phyloP scores from a whole-genome alignment of 2,888 invertebrate genomes.

The Drosophila acutilabella region DNA sequence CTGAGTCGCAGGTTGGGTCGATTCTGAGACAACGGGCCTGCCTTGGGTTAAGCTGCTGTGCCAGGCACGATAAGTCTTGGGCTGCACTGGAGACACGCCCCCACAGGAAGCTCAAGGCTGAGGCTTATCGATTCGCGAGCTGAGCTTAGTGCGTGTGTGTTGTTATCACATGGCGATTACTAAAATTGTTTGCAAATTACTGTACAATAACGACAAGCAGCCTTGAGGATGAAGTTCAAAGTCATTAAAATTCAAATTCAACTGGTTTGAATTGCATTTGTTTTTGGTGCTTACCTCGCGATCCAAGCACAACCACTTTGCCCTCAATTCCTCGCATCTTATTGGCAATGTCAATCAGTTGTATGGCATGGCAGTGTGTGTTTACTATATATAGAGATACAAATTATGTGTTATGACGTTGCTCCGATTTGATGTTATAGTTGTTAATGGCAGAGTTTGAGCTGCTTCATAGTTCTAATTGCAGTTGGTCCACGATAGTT shows the following conservation, averaged over 20 bases:
- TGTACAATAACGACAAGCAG: conserved; percentile 1
- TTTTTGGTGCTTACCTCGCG: conserved; percentile 88
- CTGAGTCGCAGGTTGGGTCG: no score
- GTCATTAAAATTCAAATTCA: conserved; percentile 29
- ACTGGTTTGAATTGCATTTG: conserved; percentile 30
- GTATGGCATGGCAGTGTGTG: conserved; percentile 11
- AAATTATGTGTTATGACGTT: conserved; percentile 10
- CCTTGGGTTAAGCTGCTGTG: conserved; percentile 13
- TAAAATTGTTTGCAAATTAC: conserved; percentile 26
- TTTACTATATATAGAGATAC: conserved; percentile 1
- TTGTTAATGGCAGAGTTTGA: conserved; percentile 5
- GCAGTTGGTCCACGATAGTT: conserved; percentile 14
- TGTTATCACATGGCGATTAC: conserved; percentile 35
- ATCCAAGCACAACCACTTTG: conserved; percentile 94
- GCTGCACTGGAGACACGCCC: conserved; percentile 1
- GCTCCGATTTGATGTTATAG: conserved; percentile 3
- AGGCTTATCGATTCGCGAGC: conserved; percentile 58
- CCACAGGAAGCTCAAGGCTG: conserved; percentile 46
- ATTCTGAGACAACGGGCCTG: no score
- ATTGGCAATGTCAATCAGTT: conserved; percentile 41
- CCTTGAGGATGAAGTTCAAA: conserved; percentile 41
- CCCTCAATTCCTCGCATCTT: conserved; percentile 91
- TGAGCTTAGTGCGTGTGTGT: conserved; percentile 5
- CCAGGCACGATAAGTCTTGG: conserved; percentile 19
- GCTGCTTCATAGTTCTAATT: conserved; percentile 15